Conservation (phyloP, 35 echinoderm and acorn worm genomes). For the Holothuria glaberrima region DNA sequence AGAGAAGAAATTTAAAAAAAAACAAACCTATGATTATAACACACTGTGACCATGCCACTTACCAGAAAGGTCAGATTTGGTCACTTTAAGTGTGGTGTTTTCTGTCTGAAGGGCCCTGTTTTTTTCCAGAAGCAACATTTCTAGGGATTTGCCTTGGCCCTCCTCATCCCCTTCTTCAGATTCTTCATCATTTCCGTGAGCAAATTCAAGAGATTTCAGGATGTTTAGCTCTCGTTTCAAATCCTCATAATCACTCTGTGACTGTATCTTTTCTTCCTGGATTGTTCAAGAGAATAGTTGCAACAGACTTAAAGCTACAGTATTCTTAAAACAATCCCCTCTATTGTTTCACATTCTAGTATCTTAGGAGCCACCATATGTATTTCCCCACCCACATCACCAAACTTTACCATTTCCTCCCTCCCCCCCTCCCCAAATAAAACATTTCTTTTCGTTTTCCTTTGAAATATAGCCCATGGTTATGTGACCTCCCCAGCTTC, state of each 20-base stretch:
- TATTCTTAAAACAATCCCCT: too few relatives aligned
- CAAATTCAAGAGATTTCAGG: constrained; percentile 91
- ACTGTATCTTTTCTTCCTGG: constrained; percentile 86
- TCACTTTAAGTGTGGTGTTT: constrained; percentile 95
- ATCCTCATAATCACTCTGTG: constrained; percentile 89
- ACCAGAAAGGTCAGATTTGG: constrained; percentile 83
- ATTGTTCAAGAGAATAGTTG: background rate
- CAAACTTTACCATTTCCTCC: too few relatives aligned
- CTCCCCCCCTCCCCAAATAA: too few relatives aligned
- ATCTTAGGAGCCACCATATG: too few relatives aligned
- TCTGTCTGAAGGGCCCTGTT: constrained; percentile 89
- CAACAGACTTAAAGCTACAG: too few relatives aligned
- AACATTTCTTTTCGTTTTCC: too few relatives aligned
- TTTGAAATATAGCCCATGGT: too few relatives aligned
- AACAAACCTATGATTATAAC: too few relatives aligned
- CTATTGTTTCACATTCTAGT: too few relatives aligned
- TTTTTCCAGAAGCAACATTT: constrained; percentile 93
- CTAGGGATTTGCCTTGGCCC: constrained; percentile 74
- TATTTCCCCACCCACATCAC: too few relatives aligned
- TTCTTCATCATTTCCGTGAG: constrained; percentile 48
- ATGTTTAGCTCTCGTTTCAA: constrained; percentile 87
- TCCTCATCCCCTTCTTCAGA: constrained; percentile 59
- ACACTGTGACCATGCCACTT: constrained; percentile 49
- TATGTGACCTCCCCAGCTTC: too few relatives aligned
- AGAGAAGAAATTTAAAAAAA: background rate